Evolutionary conservation across 2,888 invertebrate species (phyloP).

Genomic region (Perithous albicinctus): DNA sequence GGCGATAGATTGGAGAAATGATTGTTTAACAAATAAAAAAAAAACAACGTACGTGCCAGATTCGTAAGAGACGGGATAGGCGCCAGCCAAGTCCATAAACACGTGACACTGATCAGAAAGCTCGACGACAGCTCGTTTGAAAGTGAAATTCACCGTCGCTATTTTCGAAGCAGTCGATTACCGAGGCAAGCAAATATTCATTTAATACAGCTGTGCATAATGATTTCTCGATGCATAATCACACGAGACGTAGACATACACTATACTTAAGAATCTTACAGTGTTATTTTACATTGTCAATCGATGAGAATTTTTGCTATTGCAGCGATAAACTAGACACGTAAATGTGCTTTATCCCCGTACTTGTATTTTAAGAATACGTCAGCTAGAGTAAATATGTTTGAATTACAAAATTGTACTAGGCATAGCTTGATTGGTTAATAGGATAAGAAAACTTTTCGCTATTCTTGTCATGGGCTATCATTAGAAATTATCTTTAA

Average conservation of each 20-base stretch:
- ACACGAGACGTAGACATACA: not conserved
- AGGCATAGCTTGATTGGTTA: not conserved
- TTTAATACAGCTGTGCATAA: not conserved
- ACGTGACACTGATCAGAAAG: constrained; percentile 5
- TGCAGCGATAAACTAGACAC: not conserved
- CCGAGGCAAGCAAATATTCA: not conserved
- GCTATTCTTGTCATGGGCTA: not conserved
- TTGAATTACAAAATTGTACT: not conserved
- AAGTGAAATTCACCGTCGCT: constrained; percentile 36
- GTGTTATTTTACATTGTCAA: not conserved
- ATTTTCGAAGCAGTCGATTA: not conserved
- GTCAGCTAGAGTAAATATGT: not conserved
- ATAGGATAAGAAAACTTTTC: not conserved
- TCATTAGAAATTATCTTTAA: too few species aligned
- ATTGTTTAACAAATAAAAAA: not conserved
- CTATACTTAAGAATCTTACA: not conserved
- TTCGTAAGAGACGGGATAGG: not conserved
- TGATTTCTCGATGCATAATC: constrained; percentile 8
- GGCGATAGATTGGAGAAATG: not conserved
- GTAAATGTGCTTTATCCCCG: not conserved
- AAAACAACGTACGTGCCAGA: not conserved
- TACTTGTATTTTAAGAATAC: constrained; percentile 11
- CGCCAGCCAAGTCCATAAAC: not conserved
- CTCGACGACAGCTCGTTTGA: constrained; percentile 35
- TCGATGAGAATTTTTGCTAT: not conserved